These are phyloP conservation scores for Zelleria hepariella DNA, from an alignment of 2,888 invertebrate species.

Conservation along the genomic window DNA sequence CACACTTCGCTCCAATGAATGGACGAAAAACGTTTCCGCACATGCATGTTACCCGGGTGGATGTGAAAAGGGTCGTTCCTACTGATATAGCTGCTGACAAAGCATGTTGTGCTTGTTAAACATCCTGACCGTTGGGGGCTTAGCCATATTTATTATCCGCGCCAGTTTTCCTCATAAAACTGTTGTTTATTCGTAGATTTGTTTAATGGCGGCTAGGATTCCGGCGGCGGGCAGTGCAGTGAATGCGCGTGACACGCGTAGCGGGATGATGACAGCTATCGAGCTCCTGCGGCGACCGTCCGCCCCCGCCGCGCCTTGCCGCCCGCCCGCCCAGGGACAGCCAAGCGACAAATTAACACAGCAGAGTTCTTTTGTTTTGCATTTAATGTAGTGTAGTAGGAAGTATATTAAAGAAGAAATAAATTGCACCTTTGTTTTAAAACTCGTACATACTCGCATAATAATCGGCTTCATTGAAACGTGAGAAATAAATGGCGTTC, in stretches of 20 bases:
- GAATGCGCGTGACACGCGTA: neutral
- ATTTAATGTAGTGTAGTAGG: neutral
- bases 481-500: too few species aligned
- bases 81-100: conserved; percentile 28
- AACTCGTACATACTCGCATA: too few species aligned
- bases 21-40: conserved; percentile 22
- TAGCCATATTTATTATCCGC: conserved; percentile 11
- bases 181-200: neutral
- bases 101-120: conserved; percentile 34
- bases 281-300: neutral
- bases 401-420: neutral
- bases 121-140: conserved; percentile 19
- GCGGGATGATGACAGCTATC: conserved; percentile 2
- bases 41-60: conserved; percentile 24
- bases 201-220: neutral
- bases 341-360: conserved; percentile 14
- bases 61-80: conserved; percentile 34
- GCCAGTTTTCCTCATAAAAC: neutral
- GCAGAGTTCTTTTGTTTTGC: neutral
- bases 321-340: neutral
- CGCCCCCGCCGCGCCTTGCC: neutral
- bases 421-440: neutral
- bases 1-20: conserved; percentile 34
- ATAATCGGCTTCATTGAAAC: too few species aligned
- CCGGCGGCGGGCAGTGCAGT: neutral